These are phyloP conservation scores for Helicoverpa armigera DNA, from an alignment of 1,140 invertebrate genomes.

Conservation along the genomic window DNA sequence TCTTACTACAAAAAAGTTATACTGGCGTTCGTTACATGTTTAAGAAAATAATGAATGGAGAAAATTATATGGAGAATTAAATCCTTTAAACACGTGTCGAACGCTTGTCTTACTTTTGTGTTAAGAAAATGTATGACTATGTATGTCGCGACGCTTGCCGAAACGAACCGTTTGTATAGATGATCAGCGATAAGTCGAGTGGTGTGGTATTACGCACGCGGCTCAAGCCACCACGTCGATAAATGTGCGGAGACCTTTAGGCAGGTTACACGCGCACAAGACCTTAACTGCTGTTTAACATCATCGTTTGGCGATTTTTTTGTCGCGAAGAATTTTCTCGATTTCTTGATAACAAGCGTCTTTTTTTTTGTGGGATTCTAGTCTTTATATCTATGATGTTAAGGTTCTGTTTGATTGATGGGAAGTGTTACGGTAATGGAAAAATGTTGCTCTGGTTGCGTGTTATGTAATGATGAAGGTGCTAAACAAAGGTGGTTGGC, in stretches of 20 bases:
- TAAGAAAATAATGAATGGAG: too few species aligned
- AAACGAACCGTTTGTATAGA: too few species aligned
- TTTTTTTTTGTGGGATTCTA: background rate
- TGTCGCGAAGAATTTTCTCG: slow-evolving; percentile 1
- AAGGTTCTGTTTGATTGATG: background rate
- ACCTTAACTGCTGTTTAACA: slow-evolving; percentile 30
- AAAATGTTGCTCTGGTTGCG: background rate
- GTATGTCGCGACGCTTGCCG: too few species aligned
- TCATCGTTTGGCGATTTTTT: slow-evolving; percentile 36
- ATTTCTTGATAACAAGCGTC: background rate
- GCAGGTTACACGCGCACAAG: slow-evolving; percentile 1
- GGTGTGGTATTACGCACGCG: too few species aligned
- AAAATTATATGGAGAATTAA: too few species aligned
- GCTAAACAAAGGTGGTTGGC: background rate
- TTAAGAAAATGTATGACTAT: too few species aligned
- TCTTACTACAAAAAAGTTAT: too few species aligned
- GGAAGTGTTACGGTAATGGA: background rate
- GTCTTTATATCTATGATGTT: background rate
- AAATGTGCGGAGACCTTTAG: background rate
- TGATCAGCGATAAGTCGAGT: too few species aligned
- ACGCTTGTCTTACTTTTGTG: too few species aligned
- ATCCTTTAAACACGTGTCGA: too few species aligned
- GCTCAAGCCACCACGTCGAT: too few species aligned
- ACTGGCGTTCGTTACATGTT: too few species aligned
- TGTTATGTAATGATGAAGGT: background rate